These are phyloP conservation scores for Notarius quadriscutis DNA, from an alignment of 2,113 vertebrate genomes.

Conservation along the genomic window DNA sequence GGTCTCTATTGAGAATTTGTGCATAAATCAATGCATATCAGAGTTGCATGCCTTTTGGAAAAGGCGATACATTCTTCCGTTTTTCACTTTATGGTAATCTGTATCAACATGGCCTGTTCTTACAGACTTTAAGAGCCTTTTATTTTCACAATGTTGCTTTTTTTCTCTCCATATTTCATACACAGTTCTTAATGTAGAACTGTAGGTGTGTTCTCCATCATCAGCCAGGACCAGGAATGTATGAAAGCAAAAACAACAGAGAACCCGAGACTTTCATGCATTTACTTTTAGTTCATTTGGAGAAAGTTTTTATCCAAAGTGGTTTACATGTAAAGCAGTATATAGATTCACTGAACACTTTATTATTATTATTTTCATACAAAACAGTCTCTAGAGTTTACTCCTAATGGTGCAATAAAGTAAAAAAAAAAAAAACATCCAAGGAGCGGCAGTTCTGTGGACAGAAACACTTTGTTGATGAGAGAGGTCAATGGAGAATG, in stretches of 20 bases:
- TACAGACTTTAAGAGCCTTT: background rate
- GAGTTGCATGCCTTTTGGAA: background rate
- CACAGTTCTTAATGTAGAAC: background rate
- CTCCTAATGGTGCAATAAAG: background rate
- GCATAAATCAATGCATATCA: background rate
- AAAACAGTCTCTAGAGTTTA: background rate
- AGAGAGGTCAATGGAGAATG: no score
- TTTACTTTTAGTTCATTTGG: background rate
- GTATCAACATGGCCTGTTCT: background rate
- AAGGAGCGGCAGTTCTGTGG: background rate
- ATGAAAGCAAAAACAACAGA: background rate
- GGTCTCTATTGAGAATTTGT: background rate
- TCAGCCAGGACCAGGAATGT: background rate
- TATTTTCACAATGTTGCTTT: background rate
- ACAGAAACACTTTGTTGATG: background rate
- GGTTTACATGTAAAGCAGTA: background rate
- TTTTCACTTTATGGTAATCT: slow-evolving; percentile 2
- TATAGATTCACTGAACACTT: background rate
- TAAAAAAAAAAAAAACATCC: background rate
- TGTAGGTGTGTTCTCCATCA: background rate
- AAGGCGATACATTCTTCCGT: background rate
- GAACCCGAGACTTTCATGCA: background rate
- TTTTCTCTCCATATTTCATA: background rate
- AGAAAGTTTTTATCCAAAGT: background rate
- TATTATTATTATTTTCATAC: background rate